Evolutionary conservation across 1,140 invertebrate species (phyloP).

Genomic region (Pollicipes pollicipes): DNA sequence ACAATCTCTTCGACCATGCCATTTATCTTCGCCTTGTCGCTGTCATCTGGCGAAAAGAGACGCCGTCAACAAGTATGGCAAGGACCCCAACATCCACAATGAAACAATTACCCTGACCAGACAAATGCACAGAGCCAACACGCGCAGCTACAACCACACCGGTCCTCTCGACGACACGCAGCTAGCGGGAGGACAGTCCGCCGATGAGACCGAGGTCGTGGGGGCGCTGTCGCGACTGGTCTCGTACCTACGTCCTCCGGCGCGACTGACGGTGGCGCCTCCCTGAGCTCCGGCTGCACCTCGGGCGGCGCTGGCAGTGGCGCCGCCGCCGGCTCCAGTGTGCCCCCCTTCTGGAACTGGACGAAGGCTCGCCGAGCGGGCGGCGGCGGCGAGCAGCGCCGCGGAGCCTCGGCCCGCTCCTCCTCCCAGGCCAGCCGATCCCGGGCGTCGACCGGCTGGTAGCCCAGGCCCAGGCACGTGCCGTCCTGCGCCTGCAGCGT

Average conservation of each 20-base stretch:
- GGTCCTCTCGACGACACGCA: no score
- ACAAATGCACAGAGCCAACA: no score
- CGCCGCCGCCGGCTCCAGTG: neutral
- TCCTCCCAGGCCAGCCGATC: neutral
- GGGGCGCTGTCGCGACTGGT: no score
- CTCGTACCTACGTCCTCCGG: no score
- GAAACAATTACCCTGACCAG: no score
- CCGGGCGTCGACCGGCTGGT: neutral
- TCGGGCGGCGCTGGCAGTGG: neutral
- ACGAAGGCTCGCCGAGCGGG: neutral
- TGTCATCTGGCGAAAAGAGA: conserved; percentile 4
- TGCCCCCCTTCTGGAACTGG: neutral
- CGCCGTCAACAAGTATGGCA: no score
- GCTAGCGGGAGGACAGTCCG: no score
- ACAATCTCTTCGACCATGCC: conserved; percentile 30
- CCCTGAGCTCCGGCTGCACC: neutral
- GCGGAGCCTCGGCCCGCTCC: neutral
- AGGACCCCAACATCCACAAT: no score
- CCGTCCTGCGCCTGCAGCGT: neutral
- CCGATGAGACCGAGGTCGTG: no score
- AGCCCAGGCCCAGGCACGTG: neutral
- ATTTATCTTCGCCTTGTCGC: conserved; percentile 25
- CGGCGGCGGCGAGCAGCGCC: no score
- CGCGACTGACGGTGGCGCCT: no score
- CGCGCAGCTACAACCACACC: no score